Percentiles rank a stretch among this genome's conserved stretches.
Evolutionary conservation across 2,113 vertebrate genomes (phyloP).

Genomic region (Cettia cetti): DNA sequence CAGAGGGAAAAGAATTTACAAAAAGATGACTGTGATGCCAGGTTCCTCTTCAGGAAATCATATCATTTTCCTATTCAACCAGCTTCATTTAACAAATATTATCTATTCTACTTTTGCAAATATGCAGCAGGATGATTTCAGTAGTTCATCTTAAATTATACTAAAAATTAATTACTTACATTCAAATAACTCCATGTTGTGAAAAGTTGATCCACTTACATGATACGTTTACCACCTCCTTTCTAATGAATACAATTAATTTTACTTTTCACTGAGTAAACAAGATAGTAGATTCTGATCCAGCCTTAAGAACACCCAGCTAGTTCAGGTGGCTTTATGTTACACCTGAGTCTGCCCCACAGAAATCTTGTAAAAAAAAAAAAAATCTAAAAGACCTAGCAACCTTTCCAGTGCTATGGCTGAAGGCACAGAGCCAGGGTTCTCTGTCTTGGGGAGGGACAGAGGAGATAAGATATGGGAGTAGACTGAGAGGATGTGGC

Average conservation of each 20-base stretch:
- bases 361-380: neutral
- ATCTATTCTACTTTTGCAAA: neutral
- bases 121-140: neutral
- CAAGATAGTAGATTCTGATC: slow-evolving; percentile 11
- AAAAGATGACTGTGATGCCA: neutral
- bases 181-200: neutral
- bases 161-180: neutral
- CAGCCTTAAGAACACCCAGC: neutral
- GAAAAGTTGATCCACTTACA: neutral
- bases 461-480: neutral
- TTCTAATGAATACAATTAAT: slow-evolving; percentile 21
- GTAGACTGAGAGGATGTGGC: neutral
- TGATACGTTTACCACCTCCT: neutral
- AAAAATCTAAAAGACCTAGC: neutral
- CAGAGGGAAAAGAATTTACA: neutral
- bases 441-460: neutral
- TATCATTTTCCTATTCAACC: neutral
- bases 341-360: neutral
- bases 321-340: neutral
- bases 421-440: neutral
- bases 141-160: neutral
- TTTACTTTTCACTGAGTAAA: slow-evolving; percentile 35
- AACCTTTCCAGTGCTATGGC: neutral
- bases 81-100: neutral
- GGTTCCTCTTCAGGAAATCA: neutral